phyloP scores from a whole-genome alignment of 2,113 vertebrate species.

The Herpetotheres cachinnans region DNA sequence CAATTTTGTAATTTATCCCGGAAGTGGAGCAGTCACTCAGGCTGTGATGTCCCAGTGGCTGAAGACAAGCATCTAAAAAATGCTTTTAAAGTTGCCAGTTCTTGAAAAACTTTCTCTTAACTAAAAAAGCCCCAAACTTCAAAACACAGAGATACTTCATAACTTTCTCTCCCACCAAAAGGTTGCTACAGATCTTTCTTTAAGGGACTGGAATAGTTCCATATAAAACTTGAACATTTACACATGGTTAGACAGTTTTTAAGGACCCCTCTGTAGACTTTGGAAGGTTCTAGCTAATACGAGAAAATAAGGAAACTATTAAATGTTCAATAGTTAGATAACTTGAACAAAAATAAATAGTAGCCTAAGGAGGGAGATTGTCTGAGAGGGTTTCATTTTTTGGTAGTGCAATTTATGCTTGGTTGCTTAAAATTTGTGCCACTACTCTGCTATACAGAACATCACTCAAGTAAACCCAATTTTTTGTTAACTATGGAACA shows the following conservation, averaged over 20 bases:
- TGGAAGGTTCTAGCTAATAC: background rate
- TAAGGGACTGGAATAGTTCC: background rate
- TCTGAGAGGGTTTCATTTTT: background rate
- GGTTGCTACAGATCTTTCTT: background rate
- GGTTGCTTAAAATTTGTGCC: background rate
- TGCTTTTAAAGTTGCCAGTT: background rate
- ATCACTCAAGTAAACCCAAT: background rate
- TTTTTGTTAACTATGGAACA: background rate
- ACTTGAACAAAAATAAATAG: background rate
- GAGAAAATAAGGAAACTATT: background rate
- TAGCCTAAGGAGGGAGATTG: background rate
- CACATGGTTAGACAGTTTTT: background rate
- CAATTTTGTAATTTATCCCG: background rate
- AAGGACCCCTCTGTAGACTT: background rate
- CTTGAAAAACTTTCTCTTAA: background rate
- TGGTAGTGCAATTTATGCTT: background rate
- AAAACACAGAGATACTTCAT: background rate
- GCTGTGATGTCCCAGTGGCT: background rate
- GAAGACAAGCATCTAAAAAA: background rate
- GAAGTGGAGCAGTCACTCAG: background rate
- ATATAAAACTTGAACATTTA: background rate
- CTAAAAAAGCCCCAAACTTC: background rate
- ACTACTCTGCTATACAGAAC: background rate
- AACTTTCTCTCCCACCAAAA: background rate
- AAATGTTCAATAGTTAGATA: background rate